Evolutionary conservation across 2,113 vertebrate species (phyloP), one percentile per base, ranked within the genome.

Genomic region (Datnioides undecimradiatus): DNA sequence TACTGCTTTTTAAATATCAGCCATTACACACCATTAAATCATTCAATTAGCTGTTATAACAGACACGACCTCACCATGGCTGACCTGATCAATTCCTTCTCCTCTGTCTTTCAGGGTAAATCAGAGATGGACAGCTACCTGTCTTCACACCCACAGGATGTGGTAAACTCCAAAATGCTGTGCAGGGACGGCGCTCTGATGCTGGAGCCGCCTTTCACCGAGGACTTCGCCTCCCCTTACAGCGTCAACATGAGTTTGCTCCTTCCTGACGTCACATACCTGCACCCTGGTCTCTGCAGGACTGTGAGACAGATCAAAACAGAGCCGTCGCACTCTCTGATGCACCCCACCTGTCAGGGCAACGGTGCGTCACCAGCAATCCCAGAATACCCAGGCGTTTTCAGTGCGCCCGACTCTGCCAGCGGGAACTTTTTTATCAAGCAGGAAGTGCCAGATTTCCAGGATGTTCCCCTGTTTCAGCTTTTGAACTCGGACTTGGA

Each of bases 211-310:
- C 95, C 95, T 82, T 97, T 96, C 91, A 93, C 93, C 11, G 96
- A 98, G 76, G 95, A 95, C 27, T 95, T 97, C 60, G 90, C 95
- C 74, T 90, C 97, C 74, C 97, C 97, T 45, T 98, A 97, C 94
- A 98, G 97, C 79, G 95, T 98, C 93, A 99, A 98, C 94, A 98
- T 98, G 96, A 99, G 97, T 48, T 94, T 99, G 91, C 96, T 97
- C 79, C 95, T 98, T 33, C 97, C 97, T 0, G 97, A 99, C 57
- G 94, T 97, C 77, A 94, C 96, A 41, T 96, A 97, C 88, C 93
- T 99, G 91, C 96, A 96, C 91, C 96, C 97, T 34, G 96, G 96
- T 88, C 93, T 97, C 73, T 97, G 96, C 92, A 95, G 97, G 93
- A 94, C 96, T 1, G 90, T 95, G 91, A 96, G 96, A 86, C 95